phyloP scores from a whole-genome alignment of 2,113 vertebrate species.

The Vanacampus margaritifer region DNA sequence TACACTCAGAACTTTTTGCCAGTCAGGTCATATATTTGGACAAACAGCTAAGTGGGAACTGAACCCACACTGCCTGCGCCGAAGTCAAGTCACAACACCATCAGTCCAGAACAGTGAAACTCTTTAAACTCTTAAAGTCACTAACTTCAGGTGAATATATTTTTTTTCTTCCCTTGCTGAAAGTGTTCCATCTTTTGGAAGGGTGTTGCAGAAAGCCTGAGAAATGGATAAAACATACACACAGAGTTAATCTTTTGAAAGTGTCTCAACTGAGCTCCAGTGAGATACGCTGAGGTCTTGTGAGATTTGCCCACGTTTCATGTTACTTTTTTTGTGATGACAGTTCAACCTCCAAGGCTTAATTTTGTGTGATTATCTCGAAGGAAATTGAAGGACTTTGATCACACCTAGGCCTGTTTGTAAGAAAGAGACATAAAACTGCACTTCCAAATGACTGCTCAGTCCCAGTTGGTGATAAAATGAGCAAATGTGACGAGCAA shows the following conservation, averaged over 20 bases:
- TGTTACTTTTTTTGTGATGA: background rate
- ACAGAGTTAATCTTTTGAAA: background rate
- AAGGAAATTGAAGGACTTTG: background rate
- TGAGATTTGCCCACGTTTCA: background rate
- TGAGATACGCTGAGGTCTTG: background rate
- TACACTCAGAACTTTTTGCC: background rate
- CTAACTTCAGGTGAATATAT: background rate
- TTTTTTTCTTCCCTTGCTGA: background rate
- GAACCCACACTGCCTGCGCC: background rate
- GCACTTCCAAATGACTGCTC: conserved; percentile 36
- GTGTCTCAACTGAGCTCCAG: background rate
- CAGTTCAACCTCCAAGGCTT: background rate
- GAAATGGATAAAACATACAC: background rate
- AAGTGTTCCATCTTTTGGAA: background rate
- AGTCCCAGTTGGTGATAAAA: conserved; percentile 35
- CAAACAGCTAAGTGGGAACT: background rate
- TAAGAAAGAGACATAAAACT: conserved; percentile 35
- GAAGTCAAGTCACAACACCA: background rate
- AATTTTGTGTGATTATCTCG: background rate
- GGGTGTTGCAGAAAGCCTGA: background rate
- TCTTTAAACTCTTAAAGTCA: background rate
- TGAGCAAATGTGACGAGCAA: conserved; percentile 40
- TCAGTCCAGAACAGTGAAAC: background rate
- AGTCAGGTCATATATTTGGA: background rate
- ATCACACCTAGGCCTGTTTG: conserved; percentile 18